Evolutionary conservation across 23 tunicate genomes (phyloP).

Genomic region (Corella eumyota): DNA sequence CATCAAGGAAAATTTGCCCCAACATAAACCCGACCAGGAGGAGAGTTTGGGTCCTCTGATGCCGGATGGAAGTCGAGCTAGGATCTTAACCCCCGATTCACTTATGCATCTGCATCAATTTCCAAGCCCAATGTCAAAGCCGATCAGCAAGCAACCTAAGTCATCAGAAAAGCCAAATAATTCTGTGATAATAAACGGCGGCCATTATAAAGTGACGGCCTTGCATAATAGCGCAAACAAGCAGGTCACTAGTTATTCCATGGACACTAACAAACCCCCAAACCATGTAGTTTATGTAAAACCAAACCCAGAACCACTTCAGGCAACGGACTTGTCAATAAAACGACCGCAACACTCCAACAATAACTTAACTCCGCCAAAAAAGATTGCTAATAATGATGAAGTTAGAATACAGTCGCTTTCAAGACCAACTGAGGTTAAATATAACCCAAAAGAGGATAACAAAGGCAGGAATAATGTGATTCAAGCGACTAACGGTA

Average conservation of each 20-base stretch:
- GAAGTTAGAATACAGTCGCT: no score
- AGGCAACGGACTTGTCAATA: no score
- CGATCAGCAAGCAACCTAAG: background rate
- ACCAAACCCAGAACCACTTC: no score
- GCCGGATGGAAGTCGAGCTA: slow-evolving; percentile 60
- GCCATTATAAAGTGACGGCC: slow-evolving; percentile 36
- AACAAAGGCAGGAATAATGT: no score
- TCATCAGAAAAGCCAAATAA: slow-evolving; percentile 3
- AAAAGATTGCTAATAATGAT: no score
- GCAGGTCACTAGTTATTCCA: no score
- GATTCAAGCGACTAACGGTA: no score
- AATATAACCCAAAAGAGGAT: no score
- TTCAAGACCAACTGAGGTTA: no score
- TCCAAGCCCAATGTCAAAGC: slow-evolving; percentile 15
- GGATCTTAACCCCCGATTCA: slow-evolving; percentile 14
- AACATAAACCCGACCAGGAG: background rate
- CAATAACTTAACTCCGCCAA: no score
- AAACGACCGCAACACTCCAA: no score
- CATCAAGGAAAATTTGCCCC: slow-evolving; percentile 20
- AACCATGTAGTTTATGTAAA: no score
- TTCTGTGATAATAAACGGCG: slow-evolving; percentile 31
- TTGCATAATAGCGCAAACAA: background rate
- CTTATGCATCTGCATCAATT: slow-evolving; percentile 26
- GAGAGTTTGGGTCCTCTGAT: slow-evolving; percentile 40
- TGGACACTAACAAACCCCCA: background rate